Evolutionary conservation across 2,797 vertebrate species (phyloP), one percentile per base, ranked within the genome.

Genomic region (Intellagama lesueurii): DNA sequence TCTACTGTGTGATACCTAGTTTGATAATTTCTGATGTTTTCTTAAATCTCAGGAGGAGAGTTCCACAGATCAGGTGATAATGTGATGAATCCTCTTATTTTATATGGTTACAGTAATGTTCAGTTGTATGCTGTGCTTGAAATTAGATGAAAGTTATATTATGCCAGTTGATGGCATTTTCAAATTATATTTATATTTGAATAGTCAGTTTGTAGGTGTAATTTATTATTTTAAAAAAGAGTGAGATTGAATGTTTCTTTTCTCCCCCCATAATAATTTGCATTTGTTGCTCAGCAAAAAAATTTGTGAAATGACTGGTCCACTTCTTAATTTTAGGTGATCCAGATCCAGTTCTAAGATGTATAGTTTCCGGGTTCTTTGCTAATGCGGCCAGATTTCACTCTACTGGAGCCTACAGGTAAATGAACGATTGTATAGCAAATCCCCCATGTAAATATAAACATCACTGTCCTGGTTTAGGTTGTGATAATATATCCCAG

Each of bases 301-400:
- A 1, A 2, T 77, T 47, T 72, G n/a, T 30, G 56, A 28, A 83
- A 79, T 73, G 28, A 56, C 22, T 30, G 28, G 22, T 52, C 60
- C 66, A 1, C 8, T 78, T 16, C 81, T 81, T 76, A 90, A 56
- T 90, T 93, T 84, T 85, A 99, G 99, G 99, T 91, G 99, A 99
- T 94, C 99, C 99, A 17, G 99, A 99, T 93, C 98, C 99, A 0
- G 99, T 99, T 92, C 96, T 99, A 94, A 98, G 97, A 91, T 99
- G 99, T 94, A 99, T 99, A 49, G 98, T 98, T 72, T 97, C 98
- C 11, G 99, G 99, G 56, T 99, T 99, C 96, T 99, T 99, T 91
- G 97, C 99, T 9, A 99, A 99, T 0, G 99, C 99, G 2, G 99
- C 99, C 7, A 98, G 99, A 86, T 97, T 99, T 94, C 99, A 99